These are phyloP conservation scores for Pimephales promelas DNA, from an alignment of 2,113 vertebrate species.

Conservation along the genomic window DNA sequence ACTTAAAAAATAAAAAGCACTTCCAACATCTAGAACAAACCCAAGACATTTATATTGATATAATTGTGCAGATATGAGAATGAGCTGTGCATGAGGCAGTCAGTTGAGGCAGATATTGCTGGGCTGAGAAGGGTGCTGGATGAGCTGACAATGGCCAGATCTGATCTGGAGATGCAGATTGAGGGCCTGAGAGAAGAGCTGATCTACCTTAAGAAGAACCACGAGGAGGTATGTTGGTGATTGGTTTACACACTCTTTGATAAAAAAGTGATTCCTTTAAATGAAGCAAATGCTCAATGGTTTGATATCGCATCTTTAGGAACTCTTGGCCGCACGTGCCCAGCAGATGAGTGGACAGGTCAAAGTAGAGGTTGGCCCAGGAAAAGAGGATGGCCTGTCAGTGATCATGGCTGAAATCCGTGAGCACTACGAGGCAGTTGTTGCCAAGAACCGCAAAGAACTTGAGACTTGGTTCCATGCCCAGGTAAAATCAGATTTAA, in stretches of 20 bases:
- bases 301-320: slow-evolving; percentile 53
- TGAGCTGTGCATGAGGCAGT: slow-evolving; percentile 77
- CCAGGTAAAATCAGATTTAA: slow-evolving; percentile 57
- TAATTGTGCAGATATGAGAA: slow-evolving; percentile 70
- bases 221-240: slow-evolving; percentile 72
- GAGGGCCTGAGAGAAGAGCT: slow-evolving; percentile 80
- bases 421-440: slow-evolving; percentile 78
- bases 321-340: slow-evolving; percentile 48
- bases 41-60: neutral
- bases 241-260: neutral
- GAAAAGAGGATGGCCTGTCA: slow-evolving; percentile 65
- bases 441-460: slow-evolving; percentile 77
- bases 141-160: slow-evolving; percentile 70
- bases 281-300: neutral
- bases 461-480: slow-evolving; percentile 72
- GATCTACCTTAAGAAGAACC: slow-evolving; percentile 79
- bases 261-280: too few species aligned
- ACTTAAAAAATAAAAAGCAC: slow-evolving; percentile 1
- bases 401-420: slow-evolving; percentile 71
- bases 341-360: slow-evolving; percentile 72
- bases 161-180: slow-evolving; percentile 77
- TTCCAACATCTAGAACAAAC: neutral
- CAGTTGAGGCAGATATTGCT: slow-evolving; percentile 80
- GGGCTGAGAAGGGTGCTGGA: slow-evolving; percentile 77
- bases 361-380: slow-evolving; percentile 75